Percentiles rank a stretch among this genome's conserved stretches.
These are phyloP conservation scores for Halichondria panicea DNA, from an alignment of 37 sponge, comb jelly and placozoan genomes.

Conservation along the genomic window DNA sequence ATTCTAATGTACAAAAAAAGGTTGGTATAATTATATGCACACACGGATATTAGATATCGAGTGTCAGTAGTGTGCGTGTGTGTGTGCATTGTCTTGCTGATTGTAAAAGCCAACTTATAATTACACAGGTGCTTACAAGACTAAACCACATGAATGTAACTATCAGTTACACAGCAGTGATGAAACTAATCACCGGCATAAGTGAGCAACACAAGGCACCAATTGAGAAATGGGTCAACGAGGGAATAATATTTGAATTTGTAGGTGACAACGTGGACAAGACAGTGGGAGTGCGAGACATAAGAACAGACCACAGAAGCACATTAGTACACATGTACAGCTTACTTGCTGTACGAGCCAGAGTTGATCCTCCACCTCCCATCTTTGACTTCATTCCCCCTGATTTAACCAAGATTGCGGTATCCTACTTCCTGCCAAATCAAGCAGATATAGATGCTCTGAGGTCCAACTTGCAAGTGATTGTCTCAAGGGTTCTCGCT, in stretches of 20 bases:
- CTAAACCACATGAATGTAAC: conserved; percentile 14
- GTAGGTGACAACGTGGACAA: conserved; percentile 34
- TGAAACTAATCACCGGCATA: neutral
- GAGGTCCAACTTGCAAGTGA: conserved; percentile 1
- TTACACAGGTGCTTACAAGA: neutral
- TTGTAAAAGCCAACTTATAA: neutral
- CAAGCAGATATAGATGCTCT: conserved; percentile 1
- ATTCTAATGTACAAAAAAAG: too few relatives aligned
- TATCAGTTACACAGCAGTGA: conserved; percentile 9
- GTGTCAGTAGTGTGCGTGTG: too few relatives aligned
- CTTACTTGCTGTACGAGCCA: conserved; percentile 17
- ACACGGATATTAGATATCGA: too few relatives aligned
- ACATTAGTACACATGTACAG: conserved; percentile 29
- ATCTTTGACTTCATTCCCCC: neutral
- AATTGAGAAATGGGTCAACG: conserved; percentile 33
- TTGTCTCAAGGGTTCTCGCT: conserved; percentile 21
- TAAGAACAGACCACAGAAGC: conserved; percentile 16
- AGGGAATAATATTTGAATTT: neutral
- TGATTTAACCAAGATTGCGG: neutral
- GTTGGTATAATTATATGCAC: too few relatives aligned
- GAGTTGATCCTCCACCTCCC: neutral
- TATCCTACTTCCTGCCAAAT: conserved; percentile 10
- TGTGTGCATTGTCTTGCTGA: too few relatives aligned
- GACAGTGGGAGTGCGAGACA: conserved; percentile 25
- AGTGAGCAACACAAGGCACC: conserved; percentile 1